Evolutionary conservation across 2,797 vertebrate species (phyloP).

Genomic region (Coendou prehensilis): DNA sequence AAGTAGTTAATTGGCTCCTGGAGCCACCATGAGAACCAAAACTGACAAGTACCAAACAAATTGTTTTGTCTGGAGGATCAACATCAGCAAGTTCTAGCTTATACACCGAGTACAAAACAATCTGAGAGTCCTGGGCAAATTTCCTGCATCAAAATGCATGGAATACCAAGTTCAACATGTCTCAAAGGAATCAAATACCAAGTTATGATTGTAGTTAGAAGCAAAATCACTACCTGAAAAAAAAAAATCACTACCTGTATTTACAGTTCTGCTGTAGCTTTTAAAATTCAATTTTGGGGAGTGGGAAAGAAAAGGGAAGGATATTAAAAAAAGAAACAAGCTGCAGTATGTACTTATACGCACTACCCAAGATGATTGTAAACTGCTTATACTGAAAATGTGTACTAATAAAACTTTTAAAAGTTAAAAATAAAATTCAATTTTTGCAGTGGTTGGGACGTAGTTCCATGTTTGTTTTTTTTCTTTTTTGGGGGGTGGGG

Average conservation of each 20-base stretch:
- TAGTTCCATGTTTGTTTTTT: not conserved
- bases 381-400: too few relatives aligned
- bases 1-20: not conserved
- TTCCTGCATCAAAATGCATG: not conserved
- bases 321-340: not conserved
- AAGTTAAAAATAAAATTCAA: conserved; percentile 17
- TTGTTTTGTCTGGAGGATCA: not conserved
- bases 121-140: not conserved
- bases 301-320: not conserved
- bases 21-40: not conserved
- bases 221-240: not conserved
- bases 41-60: not conserved
- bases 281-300: not conserved
- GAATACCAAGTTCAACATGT: not conserved
- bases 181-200: not conserved
- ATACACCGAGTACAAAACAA: not conserved
- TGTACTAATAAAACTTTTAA: not conserved
- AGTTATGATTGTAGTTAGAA: not conserved
- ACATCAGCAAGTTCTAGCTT: not conserved
- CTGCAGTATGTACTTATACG: not conserved
- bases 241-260: not conserved
- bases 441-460: not conserved
- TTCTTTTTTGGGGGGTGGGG: not conserved
- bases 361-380: not conserved
- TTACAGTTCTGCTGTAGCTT: not conserved